A percentile compares a stretch with the other conserved stretches of the same genome.
Conservation (phyloP, 2,888 invertebrate species). For the Catocala nupta region DNA sequence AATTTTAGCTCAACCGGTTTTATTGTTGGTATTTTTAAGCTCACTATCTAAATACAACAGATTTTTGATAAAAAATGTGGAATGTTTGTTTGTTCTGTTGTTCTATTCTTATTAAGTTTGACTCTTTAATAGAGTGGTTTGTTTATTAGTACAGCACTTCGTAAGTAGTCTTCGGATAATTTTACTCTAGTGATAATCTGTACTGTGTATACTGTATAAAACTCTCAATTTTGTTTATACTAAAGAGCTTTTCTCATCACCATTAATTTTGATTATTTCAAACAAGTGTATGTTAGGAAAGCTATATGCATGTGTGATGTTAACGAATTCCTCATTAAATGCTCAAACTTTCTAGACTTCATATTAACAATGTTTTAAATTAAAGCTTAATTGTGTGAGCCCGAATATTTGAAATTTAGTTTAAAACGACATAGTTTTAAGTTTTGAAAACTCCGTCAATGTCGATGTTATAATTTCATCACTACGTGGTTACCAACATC, state of each 20-base stretch:
- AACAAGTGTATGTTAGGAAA: not conserved
- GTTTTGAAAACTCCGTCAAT: slow-evolving; percentile 47
- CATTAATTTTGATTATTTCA: not conserved
- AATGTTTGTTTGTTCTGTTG: not conserved
- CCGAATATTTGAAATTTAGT: slow-evolving; percentile 34
- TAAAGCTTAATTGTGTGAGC: slow-evolving; percentile 24
- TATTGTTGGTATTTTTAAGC: slow-evolving; percentile 10
- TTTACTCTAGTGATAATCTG: too few species aligned
- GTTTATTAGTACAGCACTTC: not conserved
- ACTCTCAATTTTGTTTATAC: too few species aligned
- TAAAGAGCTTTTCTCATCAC: too few species aligned
- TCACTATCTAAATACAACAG: not conserved
- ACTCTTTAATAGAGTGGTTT: not conserved
- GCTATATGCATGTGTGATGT: slow-evolving; percentile 2
- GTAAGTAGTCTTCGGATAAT: not conserved
- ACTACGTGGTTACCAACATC: slow-evolving; percentile 48
- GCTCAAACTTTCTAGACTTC: slow-evolving; percentile 32
- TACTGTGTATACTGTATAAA: too few species aligned
- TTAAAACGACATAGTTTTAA: slow-evolving; percentile 54
- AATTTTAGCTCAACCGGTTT: slow-evolving; percentile 11
- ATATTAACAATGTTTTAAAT: slow-evolving; percentile 38
- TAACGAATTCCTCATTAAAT: slow-evolving; percentile 15
- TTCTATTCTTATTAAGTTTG: not conserved
- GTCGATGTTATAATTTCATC: slow-evolving; percentile 62
- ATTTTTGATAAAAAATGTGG: not conserved